Evolutionary conservation across 2,888 invertebrate species (phyloP), one percentile per base, ranked within the genome.

Genomic region (Copidosoma aretas): DNA sequence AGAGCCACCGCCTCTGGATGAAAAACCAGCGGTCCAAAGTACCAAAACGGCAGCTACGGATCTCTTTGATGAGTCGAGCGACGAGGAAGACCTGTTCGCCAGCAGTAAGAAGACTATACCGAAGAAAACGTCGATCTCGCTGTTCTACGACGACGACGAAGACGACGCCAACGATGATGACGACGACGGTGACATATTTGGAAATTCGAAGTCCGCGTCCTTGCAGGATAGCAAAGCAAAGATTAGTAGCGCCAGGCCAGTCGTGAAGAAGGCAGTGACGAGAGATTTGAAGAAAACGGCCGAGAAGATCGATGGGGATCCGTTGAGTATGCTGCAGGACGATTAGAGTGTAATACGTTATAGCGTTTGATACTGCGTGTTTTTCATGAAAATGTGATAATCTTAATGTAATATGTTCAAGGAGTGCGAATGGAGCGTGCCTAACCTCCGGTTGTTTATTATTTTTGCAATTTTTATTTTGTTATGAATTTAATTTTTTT

Each of bases 261-360:
- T 68, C 5, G 60, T 76, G 14, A 82, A 81, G 51, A 81, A 80
- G 71, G 60, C 78, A 1, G 70, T 80, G 14, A 81, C 79, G 0
- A 80, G 77, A 68, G 81, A 83, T 67, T 61, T 83, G 56, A 83
- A 78, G 58, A 83, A 82, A 74, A 83, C 81, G 24, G 81, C 80
- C 21, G 79, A 82, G 60, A 79, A 79, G 54, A 83, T 83, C 49
- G 76, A 76, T 17, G 79, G 81, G 60, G 83, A 83, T 75, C 83
- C 84, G n/a, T 70, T 84, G 56, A 82, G 81, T 67, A 73, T 80
- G 73, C 68, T 83, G 41, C 78, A 77, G 60, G 79, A 82, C 22
- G 81, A 83, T 62, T 70, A 54, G 67, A 52, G 54, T 39, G 1
- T 8, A 32, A 8, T n/a, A n/a, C 32, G 32, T 32, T 32, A 8